Evolutionary conservation across 1,140 invertebrate genomes (phyloP), one percentile per base, ranked within the genome.

Genomic region (Leptinotarsa texana): DNA sequence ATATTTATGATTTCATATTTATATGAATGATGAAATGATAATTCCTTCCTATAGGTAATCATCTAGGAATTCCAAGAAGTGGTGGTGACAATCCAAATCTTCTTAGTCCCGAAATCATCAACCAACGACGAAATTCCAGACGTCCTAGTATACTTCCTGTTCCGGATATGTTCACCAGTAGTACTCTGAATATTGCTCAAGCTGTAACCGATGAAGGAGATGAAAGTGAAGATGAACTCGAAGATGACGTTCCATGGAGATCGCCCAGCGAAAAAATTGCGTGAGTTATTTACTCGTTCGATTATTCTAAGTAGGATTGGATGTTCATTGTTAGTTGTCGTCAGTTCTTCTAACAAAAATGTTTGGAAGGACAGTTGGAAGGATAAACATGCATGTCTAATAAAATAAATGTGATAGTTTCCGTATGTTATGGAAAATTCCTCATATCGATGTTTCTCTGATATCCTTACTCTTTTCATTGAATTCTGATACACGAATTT

Each of bases 241-340:
- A 95, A 49, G 94, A 95, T 80, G 93, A 96, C 75, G 94, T 95
- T 27, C 94, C 94, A 2, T 96, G 94, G 94, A 88, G 93, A 78
- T 94, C 94, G 3, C 93, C 94, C 0, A 95, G 93, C 63, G 94
- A 96, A 85, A 95, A 95, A 86, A 95, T 96, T 82, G 92, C 93
- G 93, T 95, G 90, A 93, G 93, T 90, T 21, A 79, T 42, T 42
- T 11, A 42, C 3, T 42, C 33, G 8, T 42, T 11, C 8, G 4
- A 11, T 11, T 42, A 42, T 42, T 42, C 33, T 42, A 0, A 42
- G 33, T 11, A 11, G 33, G 8, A 42, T 3, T 42, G 33, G 33
- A 42, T 42, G 33, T 42, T 42, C 1, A 42, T 42, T 42, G 33
- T 42, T 42, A 42, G 33, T 42, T 42, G 33, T 42, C 33, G 8